Evolutionary conservation across 2,888 invertebrate species (phyloP).

Genomic region (Notocelia uddmanniana): DNA sequence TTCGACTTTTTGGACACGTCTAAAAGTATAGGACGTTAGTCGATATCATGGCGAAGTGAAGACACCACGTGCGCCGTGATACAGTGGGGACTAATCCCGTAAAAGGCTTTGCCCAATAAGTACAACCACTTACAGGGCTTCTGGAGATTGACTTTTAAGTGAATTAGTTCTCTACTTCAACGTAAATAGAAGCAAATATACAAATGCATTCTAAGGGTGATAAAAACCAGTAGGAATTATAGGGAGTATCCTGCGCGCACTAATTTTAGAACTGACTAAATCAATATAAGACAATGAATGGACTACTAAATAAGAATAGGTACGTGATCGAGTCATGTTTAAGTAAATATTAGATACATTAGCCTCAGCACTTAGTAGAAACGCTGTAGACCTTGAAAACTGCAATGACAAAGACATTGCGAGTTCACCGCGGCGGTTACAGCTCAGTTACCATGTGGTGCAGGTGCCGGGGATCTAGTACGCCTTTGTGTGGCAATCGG

Average conservation of each 20-base stretch:
- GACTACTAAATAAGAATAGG: neutral
- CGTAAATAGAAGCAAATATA: conserved; percentile 36
- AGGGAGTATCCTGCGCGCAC: neutral
- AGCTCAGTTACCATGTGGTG: conserved; percentile 47
- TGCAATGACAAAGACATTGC: conserved; percentile 45
- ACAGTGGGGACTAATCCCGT: conserved; percentile 57
- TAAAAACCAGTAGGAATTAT: neutral
- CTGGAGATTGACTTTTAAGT: conserved; percentile 52
- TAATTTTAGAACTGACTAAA: neutral
- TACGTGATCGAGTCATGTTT: conserved; percentile 7
- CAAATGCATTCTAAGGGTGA: neutral
- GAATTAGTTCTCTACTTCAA: conserved; percentile 45
- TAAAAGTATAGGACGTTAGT: neutral
- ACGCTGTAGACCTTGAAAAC: conserved; percentile 43
- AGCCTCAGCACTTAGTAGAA: conserved; percentile 33
- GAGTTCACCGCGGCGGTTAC: conserved; percentile 38
- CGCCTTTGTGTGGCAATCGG: conserved; percentile 32
- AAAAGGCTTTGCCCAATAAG: conserved; percentile 57
- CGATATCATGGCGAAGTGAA: neutral
- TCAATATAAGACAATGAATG: no score
- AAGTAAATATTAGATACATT: conserved; percentile 15
- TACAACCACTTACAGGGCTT: conserved; percentile 54
- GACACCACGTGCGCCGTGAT: conserved; percentile 21
- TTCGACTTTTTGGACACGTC: no score
- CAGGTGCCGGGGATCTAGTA: conserved; percentile 43